phyloP scores from a whole-genome alignment of 92 coral and sea anemone species.

The Montipora capitata region DNA sequence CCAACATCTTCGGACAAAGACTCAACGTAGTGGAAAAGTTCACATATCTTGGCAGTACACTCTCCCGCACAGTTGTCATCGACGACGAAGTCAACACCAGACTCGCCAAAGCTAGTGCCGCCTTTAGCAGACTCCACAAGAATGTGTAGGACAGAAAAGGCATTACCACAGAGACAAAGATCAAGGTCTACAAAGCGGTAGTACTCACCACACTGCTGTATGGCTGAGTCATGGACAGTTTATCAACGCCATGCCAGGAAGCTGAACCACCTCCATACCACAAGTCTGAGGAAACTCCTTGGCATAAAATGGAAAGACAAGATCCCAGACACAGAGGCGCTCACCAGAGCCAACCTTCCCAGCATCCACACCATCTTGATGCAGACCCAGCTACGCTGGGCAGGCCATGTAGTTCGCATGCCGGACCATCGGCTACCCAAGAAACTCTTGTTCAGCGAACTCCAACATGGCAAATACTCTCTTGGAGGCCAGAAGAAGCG shows the following conservation, averaged over 20 bases:
- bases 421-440: conserved; percentile 52
- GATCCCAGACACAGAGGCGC: conserved; percentile 60
- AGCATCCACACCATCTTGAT: conserved; percentile 68
- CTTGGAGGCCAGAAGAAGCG: conserved; percentile 4
- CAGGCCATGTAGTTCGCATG: conserved; percentile 56
- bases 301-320: conserved; percentile 56
- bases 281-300: conserved; percentile 17
- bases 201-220: background rate
- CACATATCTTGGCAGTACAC: background rate
- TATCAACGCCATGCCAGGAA: conserved; percentile 19
- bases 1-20: background rate
- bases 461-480: background rate
- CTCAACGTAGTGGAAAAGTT: background rate
- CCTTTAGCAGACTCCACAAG: background rate
- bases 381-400: conserved; percentile 63
- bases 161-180: background rate
- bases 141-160: background rate
- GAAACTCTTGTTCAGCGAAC: background rate
- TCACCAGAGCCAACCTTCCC: conserved; percentile 38
- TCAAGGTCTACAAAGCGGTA: conserved; percentile 5
- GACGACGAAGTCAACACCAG: background rate
- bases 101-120: background rate
- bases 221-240: conserved; percentile 3
- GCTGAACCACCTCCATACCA: conserved; percentile 58
- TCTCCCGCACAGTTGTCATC: background rate